phyloP scores from a whole-genome alignment of 2,797 vertebrate species.

The Siniperca undulata region DNA sequence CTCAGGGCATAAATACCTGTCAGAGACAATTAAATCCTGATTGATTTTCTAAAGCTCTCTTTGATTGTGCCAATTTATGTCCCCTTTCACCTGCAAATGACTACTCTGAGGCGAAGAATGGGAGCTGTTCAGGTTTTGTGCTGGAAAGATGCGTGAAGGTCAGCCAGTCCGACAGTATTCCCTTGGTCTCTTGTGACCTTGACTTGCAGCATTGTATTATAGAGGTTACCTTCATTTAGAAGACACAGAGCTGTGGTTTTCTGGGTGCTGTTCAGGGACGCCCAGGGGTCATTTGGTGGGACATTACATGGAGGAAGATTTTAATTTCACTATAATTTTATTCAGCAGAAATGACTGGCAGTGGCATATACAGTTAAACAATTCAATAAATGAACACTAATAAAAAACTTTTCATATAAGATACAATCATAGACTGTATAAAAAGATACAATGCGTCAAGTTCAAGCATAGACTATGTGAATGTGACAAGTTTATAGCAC shows the following conservation, averaged over 20 bases:
- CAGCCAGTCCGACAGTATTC: conserved; percentile 36
- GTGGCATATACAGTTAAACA: neutral
- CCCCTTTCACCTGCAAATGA: conserved; percentile 79
- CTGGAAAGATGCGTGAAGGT: conserved; percentile 67
- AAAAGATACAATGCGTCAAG: neutral
- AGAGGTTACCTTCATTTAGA: conserved; percentile 30
- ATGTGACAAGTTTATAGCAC: neutral
- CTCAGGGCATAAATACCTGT: conserved; percentile 84
- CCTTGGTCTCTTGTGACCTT: conserved; percentile 62
- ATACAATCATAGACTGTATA: no score
- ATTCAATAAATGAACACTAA: neutral
- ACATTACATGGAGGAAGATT: neutral
- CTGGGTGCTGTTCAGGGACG: neutral
- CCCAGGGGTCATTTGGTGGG: neutral
- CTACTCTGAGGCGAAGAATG: conserved; percentile 74
- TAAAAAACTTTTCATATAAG: neutral
- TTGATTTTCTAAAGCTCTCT: conserved; percentile 83
- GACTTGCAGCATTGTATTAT: conserved; percentile 30
- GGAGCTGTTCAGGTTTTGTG: conserved; percentile 44
- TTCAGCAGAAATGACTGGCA: neutral
- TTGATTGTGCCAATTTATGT: conserved; percentile 76
- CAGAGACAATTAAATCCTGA: conserved; percentile 86
- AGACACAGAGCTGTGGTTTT: conserved; percentile 13
- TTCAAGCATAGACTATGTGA: neutral
- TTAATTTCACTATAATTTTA: conserved; percentile 17